Conservation (phyloP, 2,888 invertebrate genomes). For the Epinotia ramella region DNA sequence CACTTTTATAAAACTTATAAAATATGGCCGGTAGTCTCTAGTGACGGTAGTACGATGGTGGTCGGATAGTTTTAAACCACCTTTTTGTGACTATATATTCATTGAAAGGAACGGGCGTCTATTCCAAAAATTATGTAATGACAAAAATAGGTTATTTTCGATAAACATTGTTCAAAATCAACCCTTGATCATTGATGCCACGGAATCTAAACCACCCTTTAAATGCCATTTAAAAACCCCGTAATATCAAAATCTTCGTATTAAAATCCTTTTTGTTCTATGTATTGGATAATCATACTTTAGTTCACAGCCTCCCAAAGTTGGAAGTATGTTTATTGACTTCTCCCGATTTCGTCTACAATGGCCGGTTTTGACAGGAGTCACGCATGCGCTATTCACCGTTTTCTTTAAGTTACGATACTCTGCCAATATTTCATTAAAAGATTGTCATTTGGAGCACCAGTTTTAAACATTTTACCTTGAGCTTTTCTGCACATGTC, state of each 20-base stretch:
- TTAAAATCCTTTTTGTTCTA: neutral
- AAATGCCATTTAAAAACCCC: too few relatives aligned
- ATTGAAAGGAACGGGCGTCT: too few relatives aligned
- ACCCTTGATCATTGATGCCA: too few relatives aligned
- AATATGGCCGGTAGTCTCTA: too few relatives aligned
- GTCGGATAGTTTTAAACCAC: too few relatives aligned
- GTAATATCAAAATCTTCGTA: neutral
- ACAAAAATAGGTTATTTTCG: too few relatives aligned
- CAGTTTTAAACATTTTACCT: neutral
- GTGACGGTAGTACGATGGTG: neutral
- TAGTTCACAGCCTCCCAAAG: constrained; percentile 2
- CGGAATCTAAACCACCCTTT: too few relatives aligned
- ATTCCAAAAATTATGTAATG: too few relatives aligned
- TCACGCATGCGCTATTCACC: constrained; percentile 4
- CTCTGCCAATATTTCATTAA: neutral
- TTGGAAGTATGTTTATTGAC: constrained; percentile 30
- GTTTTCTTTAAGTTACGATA: neutral
- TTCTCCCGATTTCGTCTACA: constrained; percentile 25
- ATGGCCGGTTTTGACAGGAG: constrained; percentile 30
- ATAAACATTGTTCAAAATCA: too few relatives aligned
- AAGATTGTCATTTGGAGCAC: neutral
- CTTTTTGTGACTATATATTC: too few relatives aligned
- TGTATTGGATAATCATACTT: neutral
- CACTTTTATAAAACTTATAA: neutral
- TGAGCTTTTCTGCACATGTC: neutral